These are phyloP conservation scores for Pseudomugil gertrudae DNA, from an alignment of 2,797 vertebrate genomes.

Conservation along the genomic window DNA sequence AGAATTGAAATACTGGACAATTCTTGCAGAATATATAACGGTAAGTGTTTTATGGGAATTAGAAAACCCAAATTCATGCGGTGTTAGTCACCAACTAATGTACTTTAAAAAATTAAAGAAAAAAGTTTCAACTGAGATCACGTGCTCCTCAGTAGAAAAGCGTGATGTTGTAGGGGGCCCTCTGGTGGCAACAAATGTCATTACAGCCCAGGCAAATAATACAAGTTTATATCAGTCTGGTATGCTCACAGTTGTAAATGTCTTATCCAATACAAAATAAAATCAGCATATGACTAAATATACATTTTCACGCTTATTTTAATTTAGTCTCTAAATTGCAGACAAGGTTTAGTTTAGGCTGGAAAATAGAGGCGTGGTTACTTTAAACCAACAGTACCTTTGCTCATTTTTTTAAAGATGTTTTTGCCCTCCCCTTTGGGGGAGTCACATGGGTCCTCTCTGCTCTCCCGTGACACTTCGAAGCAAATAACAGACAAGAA, in stretches of 20 bases:
- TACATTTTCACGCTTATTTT: not conserved
- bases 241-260: not conserved
- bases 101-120: no score
- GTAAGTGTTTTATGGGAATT: no score
- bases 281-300: not conserved
- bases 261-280: no score
- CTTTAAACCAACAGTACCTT: constrained; percentile 5
- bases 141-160: not conserved
- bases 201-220: not conserved
- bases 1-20: no score
- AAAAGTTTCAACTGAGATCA: not conserved
- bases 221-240: constrained; percentile 11
- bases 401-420: constrained; percentile 23
- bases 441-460: constrained; percentile 74
- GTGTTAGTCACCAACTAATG: no score
- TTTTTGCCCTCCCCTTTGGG: constrained; percentile 42
- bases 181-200: constrained; percentile 20
- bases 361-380: constrained; percentile 37
- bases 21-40: no score
- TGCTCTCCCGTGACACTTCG: constrained; percentile 72
- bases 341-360: not conserved
- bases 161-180: constrained; percentile 18
- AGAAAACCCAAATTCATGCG: no score
- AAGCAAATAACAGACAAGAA: constrained; percentile 55
- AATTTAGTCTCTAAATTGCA: not conserved